Percentiles rank a stretch among this genome's conserved stretches.
Conservation (phyloP, 2,797 vertebrate species). For the Galaxias olidus region DNA sequence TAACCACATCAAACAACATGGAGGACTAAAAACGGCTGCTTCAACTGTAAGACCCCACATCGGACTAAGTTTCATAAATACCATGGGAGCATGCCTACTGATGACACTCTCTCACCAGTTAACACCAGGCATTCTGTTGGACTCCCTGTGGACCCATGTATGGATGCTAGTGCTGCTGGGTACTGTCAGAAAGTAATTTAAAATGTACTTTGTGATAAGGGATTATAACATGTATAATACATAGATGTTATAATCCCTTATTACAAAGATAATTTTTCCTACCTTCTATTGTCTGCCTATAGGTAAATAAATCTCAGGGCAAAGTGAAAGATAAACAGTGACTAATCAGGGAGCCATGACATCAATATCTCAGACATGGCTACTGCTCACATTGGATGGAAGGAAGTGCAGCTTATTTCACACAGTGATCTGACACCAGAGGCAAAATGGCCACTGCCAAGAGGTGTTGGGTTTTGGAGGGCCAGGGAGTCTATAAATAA, state of each 20-base stretch:
- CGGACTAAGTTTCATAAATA: conserved; percentile 36
- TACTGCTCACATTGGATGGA: conserved; percentile 40
- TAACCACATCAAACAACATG: conserved; percentile 57
- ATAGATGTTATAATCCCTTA: no score
- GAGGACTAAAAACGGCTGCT: conserved; percentile 54
- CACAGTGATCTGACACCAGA: conserved; percentile 40
- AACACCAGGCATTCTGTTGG: conserved; percentile 44
- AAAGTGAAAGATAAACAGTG: conserved; percentile 32
- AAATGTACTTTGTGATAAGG: no score
- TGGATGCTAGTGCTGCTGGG: not conserved
- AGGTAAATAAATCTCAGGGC: no score
- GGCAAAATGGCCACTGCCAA: conserved; percentile 34
- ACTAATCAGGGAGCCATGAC: conserved; percentile 5
- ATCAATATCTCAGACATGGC: conserved; percentile 48
- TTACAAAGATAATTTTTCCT: no score
- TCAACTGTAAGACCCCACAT: conserved; percentile 50
- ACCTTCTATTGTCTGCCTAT: no score
- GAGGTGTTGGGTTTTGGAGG: no score
- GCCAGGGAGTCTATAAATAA: conserved; percentile 66
- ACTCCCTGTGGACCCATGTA: conserved; percentile 5
- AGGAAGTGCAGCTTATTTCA: conserved; percentile 57
- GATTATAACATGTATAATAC: no score
- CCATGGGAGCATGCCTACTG: conserved; percentile 44
- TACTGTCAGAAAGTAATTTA: not conserved
- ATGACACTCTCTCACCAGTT: conserved; percentile 58